Percentiles rank a stretch among this genome's conserved stretches.
phyloP scores from a whole-genome alignment of 2,113 vertebrate genomes.

The Aphelocoma coerulescens region DNA sequence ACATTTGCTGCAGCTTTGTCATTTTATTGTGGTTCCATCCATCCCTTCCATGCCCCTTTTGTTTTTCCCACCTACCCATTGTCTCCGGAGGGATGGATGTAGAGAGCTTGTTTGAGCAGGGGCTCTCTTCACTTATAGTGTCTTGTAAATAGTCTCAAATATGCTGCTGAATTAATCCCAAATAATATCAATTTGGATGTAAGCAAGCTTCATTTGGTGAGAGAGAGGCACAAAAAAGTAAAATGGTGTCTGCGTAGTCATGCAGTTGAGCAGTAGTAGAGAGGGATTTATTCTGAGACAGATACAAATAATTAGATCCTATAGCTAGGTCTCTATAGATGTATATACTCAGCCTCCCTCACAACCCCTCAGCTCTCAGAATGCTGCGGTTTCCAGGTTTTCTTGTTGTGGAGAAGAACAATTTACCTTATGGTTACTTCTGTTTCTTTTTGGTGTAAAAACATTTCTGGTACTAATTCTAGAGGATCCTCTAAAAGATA shows the following conservation, averaged over 20 bases:
- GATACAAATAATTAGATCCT: neutral
- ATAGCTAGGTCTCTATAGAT: neutral
- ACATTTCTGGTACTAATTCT: neutral
- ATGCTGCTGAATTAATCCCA: neutral
- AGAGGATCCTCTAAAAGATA: neutral
- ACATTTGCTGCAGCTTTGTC: neutral
- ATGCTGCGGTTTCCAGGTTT: neutral
- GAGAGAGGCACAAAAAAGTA: neutral
- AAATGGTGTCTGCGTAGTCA: neutral
- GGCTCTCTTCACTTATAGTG: neutral
- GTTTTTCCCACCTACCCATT: neutral
- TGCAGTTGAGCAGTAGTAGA: neutral
- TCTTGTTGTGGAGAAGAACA: neutral
- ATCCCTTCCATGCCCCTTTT: neutral
- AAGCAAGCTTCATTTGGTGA: neutral
- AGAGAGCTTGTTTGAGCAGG: neutral
- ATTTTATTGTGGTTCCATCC: neutral
- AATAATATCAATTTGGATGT: neutral
- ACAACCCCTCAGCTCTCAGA: neutral
- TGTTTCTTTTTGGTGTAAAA: neutral
- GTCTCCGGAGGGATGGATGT: rapidly evolving
- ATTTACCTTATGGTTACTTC: neutral
- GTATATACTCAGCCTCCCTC: neutral
- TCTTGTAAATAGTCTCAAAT: neutral
- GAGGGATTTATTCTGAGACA: neutral